Percentiles rank a stretch among this genome's conserved stretches.
phyloP scores from a whole-genome alignment of 2,888 invertebrate genomes.

The Xestia c-nigrum region DNA sequence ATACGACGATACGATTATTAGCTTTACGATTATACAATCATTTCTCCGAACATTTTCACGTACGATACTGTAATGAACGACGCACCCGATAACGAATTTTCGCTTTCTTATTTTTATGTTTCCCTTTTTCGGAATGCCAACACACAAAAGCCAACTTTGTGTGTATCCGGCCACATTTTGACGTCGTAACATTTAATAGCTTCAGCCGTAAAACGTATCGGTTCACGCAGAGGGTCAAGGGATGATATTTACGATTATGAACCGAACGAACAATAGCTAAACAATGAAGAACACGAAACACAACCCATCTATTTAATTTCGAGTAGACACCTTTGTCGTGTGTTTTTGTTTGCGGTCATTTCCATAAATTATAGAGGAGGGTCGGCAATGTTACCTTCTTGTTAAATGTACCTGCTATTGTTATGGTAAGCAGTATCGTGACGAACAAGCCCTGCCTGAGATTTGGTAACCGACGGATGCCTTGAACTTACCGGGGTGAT shows the following conservation, averaged over 20 bases:
- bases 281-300: slow-evolving; percentile 84
- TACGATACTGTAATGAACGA: slow-evolving; percentile 42
- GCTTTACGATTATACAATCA: slow-evolving; percentile 20
- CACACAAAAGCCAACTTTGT: slow-evolving; percentile 50
- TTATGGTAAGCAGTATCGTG: slow-evolving; percentile 87
- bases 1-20: slow-evolving; percentile 44
- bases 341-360: slow-evolving; percentile 89
- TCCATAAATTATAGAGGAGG: slow-evolving; percentile 89
- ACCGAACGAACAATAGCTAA: slow-evolving; percentile 80
- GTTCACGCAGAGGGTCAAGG: slow-evolving; percentile 70
- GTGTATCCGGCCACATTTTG: slow-evolving; percentile 60
- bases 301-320: slow-evolving; percentile 89
- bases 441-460: slow-evolving; percentile 80
- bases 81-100: slow-evolving; percentile 30
- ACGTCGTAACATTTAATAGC: slow-evolving; percentile 65
- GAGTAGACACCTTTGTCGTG: slow-evolving; percentile 89
- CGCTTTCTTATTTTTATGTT: slow-evolving; percentile 38
- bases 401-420: slow-evolving; percentile 86
- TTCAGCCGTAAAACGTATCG: slow-evolving; percentile 66
- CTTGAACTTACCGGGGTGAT: slow-evolving; percentile 63
- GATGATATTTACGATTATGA: slow-evolving; percentile 86
- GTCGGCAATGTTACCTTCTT: slow-evolving; percentile 74
- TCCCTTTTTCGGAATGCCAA: slow-evolving; percentile 39
- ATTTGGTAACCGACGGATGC: slow-evolving; percentile 78
- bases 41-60: slow-evolving; percentile 26